Evolutionary conservation across 1,140 invertebrate genomes (phyloP).

Genomic region (Lepidotrigona ventralis): DNA sequence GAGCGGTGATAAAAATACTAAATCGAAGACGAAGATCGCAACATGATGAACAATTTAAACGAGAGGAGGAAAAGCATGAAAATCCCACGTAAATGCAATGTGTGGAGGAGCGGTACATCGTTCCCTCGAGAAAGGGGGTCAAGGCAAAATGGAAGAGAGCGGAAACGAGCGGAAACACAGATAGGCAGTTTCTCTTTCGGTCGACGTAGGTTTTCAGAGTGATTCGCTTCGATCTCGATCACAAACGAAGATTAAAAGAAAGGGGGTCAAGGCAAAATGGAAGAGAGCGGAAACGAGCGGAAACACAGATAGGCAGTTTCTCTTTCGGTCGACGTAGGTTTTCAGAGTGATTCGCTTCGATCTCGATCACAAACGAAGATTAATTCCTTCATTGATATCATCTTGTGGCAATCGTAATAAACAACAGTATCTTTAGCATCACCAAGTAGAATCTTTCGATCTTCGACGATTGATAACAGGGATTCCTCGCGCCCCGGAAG

Average conservation of each 20-base stretch:
- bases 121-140: conserved; percentile 24
- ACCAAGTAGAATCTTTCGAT: no score
- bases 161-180: conserved; percentile 1
- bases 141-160: conserved; percentile 38
- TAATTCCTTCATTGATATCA: background rate
- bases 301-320: background rate
- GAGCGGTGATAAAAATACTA: background rate
- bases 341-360: conserved; percentile 22
- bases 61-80: background rate
- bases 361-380: background rate
- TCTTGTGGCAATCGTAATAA: no score
- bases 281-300: conserved; percentile 1
- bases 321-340: conserved; percentile 14
- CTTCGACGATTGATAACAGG: no score
- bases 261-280: conserved; percentile 46
- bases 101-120: background rate
- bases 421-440: no score
- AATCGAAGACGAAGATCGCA: no score
- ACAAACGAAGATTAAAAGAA: background rate
- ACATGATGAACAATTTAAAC: background rate
- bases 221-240: conserved; percentile 18
- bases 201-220: conserved; percentile 3
- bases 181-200: conserved; percentile 9
- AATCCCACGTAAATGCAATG: conserved; percentile 16
- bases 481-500: background rate